Percentiles rank a stretch among this genome's conserved stretches.
These are phyloP conservation scores for Dermolepida albohirtum DNA, from an alignment of 2,888 invertebrate species.

Conservation along the genomic window DNA sequence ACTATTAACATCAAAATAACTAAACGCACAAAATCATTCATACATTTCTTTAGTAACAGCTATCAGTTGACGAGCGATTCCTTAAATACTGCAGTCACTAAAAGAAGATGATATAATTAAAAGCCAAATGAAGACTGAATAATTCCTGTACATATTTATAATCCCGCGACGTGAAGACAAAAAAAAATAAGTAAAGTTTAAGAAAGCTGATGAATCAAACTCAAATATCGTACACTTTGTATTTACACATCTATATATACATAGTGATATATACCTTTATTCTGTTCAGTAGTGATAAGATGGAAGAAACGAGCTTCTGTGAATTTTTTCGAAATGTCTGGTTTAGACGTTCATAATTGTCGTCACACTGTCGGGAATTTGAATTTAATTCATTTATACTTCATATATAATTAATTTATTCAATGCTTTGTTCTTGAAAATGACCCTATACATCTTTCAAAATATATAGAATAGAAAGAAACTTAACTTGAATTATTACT, in stretches of 20 bases:
- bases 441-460: too few relatives aligned
- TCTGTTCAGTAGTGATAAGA: slow-evolving; percentile 38
- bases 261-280: slow-evolving; percentile 35
- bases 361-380: too few relatives aligned
- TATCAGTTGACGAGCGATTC: slow-evolving; percentile 6
- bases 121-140: slow-evolving; percentile 54
- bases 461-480: too few relatives aligned
- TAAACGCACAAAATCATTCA: slow-evolving; percentile 18
- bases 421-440: too few relatives aligned
- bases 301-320: slow-evolving; percentile 5
- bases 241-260: slow-evolving; percentile 30
- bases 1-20: slow-evolving; percentile 11
- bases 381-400: too few relatives aligned
- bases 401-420: too few relatives aligned
- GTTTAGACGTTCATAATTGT: too few relatives aligned
- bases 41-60: not conserved
- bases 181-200: slow-evolving; percentile 15
- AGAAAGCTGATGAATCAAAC: slow-evolving; percentile 48
- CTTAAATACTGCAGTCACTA: slow-evolving; percentile 35
- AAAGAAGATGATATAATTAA: slow-evolving; percentile 37
- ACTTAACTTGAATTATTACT: too few relatives aligned
- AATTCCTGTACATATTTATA: slow-evolving; percentile 52
- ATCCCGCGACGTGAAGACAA: slow-evolving; percentile 49
- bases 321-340: slow-evolving; percentile 10
- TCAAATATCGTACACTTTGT: slow-evolving; percentile 43